Conservation (phyloP, 2,888 invertebrate species). For the Gastrophysa polygoni region DNA sequence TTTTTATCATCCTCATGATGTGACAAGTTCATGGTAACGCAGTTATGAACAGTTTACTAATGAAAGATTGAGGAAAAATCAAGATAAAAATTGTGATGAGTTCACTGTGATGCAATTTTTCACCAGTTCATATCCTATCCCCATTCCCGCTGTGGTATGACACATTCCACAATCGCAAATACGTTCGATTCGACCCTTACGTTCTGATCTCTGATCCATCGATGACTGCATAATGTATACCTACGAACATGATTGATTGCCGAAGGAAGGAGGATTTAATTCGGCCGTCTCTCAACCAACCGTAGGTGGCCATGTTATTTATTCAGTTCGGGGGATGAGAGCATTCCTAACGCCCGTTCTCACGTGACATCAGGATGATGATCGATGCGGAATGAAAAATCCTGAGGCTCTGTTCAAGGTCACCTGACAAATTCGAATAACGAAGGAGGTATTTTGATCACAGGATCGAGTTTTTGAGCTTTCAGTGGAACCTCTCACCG, state of each 20-base stretch:
- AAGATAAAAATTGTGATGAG: too few relatives aligned
- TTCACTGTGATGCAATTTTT: too few relatives aligned
- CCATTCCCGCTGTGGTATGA: background rate
- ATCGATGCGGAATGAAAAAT: background rate
- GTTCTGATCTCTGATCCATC: conserved; percentile 20
- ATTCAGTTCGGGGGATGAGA: background rate
- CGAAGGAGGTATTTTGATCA: background rate
- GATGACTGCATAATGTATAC: conserved; percentile 35
- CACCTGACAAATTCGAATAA: background rate
- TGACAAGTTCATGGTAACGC: too few relatives aligned
- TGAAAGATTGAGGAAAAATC: too few relatives aligned
- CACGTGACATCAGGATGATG: background rate
- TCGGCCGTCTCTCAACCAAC: conserved; percentile 3
- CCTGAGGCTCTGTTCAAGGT: background rate
- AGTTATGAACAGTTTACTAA: too few relatives aligned
- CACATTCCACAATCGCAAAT: background rate
- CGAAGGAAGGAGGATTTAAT: conserved; percentile 30
- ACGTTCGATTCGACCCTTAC: background rate
- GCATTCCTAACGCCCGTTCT: background rate
- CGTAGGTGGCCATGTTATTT: background rate
- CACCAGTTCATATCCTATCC: background rate
- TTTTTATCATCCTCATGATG: too few relatives aligned
- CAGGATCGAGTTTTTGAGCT: too few relatives aligned
- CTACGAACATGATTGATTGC: conserved; percentile 37
- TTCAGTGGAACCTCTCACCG: too few relatives aligned